These are phyloP conservation scores for Rhynchotus rufescens DNA, from an alignment of 2,797 vertebrate genomes.

Conservation along the genomic window DNA sequence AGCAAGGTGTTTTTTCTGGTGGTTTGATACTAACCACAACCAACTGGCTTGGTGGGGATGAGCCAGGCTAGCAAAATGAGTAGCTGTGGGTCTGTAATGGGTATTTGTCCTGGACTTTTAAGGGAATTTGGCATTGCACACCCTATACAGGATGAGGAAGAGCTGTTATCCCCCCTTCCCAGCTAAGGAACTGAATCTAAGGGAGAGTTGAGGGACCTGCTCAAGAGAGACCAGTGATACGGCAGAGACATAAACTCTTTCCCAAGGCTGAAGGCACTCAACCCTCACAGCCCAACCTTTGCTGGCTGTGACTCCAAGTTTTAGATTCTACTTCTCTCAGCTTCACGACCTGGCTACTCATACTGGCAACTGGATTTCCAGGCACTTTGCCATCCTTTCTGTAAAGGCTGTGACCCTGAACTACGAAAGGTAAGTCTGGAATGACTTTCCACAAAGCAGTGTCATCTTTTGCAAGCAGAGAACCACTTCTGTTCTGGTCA, in stretches of 20 bases:
- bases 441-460: neutral
- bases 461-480: neutral
- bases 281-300: neutral
- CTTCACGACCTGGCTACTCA: neutral
- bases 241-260: neutral
- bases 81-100: neutral
- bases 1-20: neutral
- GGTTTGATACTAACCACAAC: neutral
- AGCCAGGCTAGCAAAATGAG: neutral
- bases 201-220: neutral
- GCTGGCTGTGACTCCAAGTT: neutral
- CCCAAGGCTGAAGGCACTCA: neutral
- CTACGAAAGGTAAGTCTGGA: neutral
- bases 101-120: neutral
- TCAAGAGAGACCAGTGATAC: neutral
- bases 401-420: neutral
- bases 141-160: neutral
- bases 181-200: neutral
- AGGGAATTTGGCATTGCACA: neutral
- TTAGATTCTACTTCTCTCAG: neutral
- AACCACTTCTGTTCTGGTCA: neutral
- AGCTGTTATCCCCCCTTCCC: rapidly evolving
- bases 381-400: neutral
- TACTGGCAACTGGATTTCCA: neutral
- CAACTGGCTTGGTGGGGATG: neutral